Evolutionary conservation across 2,113 vertebrate species (phyloP), one percentile per base, ranked within the genome.

Genomic region (Cynocephalus volans): DNA sequence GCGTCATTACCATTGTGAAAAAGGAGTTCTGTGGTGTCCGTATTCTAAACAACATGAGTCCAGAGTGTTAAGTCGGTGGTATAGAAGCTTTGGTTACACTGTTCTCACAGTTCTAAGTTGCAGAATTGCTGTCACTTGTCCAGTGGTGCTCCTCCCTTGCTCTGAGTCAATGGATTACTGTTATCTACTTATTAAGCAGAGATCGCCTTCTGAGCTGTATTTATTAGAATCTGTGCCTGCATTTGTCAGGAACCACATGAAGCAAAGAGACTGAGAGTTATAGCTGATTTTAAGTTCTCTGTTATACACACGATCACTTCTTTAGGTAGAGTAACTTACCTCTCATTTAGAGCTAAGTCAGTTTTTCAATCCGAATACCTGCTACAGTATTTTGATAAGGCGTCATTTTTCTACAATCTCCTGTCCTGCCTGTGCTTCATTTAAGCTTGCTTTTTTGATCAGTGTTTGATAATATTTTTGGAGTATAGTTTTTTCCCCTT

Each of bases 11-110:
- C 21, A 0, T 17, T 36, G 1, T 65, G 28, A 36, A 48, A 54
- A 48, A 36, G 28, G 36, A 26, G 24, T 28, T 62, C 79, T 36
- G 6, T 28, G 17, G 21, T 54, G 2, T 24, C 31, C 0, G 1
- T n/a, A 4, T 62, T 11, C 3, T 36, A 56, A 60, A 31, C 8
- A 10, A 1, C 8, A 0, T 6, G 2, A 26, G 45, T 88, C 54
- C 26, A 52, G 24, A n/a, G 69, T 4, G 4, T n/a, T 48, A 31
- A 56, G 23, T 65, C 64, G 31, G 18, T 26, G 33, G 18, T 18
- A 0, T 13, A 45, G 76, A 31, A 50, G 10, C 36, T 33, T 48
- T 41, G 15, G 52, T 6, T 24, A 45, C 13, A 2, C 50, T 31
- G 2, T 62, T 15, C 45, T 15, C 69, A 11, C 6, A 13, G 36